Evolutionary conservation across 1,140 invertebrate genomes (phyloP).

Genomic region (Stegodyphus dumicola): DNA sequence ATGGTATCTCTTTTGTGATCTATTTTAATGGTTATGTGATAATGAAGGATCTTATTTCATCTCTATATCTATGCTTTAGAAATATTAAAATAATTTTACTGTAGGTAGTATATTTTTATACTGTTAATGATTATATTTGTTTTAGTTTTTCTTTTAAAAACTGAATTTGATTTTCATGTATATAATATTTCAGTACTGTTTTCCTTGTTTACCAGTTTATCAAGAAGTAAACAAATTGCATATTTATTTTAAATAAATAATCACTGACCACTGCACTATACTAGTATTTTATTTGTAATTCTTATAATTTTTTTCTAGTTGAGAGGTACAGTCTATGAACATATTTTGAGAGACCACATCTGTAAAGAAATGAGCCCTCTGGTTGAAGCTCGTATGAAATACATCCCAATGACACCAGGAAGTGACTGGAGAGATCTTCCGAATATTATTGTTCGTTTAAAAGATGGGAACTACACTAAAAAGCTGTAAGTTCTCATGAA

Average conservation of each 20-base stretch:
- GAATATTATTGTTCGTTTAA: constrained; percentile 78
- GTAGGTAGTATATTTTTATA: no score
- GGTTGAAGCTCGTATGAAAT: constrained; percentile 80
- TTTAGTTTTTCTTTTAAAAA: no score
- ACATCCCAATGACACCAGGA: constrained; percentile 80
- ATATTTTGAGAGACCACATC: constrained; percentile 80
- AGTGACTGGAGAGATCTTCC: constrained; percentile 90
- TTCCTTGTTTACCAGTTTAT: background rate
- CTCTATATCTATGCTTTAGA: no score
- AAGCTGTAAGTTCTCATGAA: constrained; percentile 72
- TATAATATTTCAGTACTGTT: no score
- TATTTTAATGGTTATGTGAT: no score
- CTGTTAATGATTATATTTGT: no score
- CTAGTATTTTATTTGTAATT: background rate
- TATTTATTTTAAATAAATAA: background rate
- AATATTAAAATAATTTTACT: no score
- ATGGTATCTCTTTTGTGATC: no score
- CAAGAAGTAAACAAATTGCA: background rate
- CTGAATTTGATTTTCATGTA: no score
- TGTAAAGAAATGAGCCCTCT: constrained; percentile 87
- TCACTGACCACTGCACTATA: background rate
- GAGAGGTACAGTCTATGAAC: constrained; percentile 71
- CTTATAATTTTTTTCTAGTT: constrained; percentile 69
- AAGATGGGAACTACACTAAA: constrained; percentile 76
- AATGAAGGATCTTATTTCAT: no score